Evolutionary conservation across 2,888 invertebrate genomes (phyloP).

Genomic region (Epistrophella euchroma): DNA sequence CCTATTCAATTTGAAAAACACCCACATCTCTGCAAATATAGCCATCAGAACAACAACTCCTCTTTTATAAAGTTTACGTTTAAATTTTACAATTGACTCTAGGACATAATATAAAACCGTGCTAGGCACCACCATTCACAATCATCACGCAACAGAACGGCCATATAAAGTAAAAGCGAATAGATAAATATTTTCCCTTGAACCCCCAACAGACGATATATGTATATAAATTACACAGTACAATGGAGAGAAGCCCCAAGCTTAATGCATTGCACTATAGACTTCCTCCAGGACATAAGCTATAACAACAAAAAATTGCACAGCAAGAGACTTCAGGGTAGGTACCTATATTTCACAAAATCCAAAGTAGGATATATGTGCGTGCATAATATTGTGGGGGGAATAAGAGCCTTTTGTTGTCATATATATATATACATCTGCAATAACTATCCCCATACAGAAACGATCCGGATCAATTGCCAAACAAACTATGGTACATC

Average conservation of each 20-base stretch:
- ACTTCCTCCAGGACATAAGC: conserved; percentile 23
- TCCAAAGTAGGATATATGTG: conserved; percentile 23
- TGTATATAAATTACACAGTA: background rate
- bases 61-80: conserved; percentile 24
- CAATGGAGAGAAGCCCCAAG: conserved; percentile 5
- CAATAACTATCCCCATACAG: conserved; percentile 47
- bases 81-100: conserved; percentile 51
- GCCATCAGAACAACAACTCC: background rate
- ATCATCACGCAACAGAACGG: conserved; percentile 34
- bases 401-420: conserved; percentile 44
- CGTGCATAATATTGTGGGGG: conserved; percentile 47
- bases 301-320: conserved; percentile 8
- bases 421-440: background rate
- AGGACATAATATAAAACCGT: conserved; percentile 40
- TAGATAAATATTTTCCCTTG: conserved; percentile 27
- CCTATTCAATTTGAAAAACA: background rate
- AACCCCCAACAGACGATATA: background rate
- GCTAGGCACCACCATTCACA: conserved; percentile 43
- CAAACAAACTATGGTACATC: conserved; percentile 35
- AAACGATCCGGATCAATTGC: conserved; percentile 62
- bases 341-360: conserved; percentile 38
- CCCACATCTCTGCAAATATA: conserved; percentile 12
- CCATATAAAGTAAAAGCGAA: conserved; percentile 42
- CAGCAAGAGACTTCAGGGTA: conserved; percentile 11
- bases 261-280: conserved; percentile 18